Conservation (phyloP, 2,888 invertebrate species). For the Sminthurinus aureus region DNA sequence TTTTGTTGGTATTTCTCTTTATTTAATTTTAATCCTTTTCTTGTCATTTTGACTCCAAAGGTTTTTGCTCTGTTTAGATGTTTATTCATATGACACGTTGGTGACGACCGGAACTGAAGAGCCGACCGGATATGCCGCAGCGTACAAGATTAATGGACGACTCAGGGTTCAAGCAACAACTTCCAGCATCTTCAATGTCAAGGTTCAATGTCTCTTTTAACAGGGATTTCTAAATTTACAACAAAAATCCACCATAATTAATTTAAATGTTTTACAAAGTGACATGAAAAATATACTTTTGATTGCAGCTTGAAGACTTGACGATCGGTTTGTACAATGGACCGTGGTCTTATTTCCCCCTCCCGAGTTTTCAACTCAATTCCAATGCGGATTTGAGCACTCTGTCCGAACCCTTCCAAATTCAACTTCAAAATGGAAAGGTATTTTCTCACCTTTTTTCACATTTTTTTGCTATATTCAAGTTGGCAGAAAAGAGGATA, state of each 20-base stretch:
- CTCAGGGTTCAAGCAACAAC: conserved; percentile 51
- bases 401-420: conserved; percentile 54
- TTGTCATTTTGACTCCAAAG: too few relatives aligned
- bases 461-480: conserved; percentile 1
- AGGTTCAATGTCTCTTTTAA: conserved; percentile 40
- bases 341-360: conserved; percentile 58
- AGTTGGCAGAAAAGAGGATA: background rate
- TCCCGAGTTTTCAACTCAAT: conserved; percentile 49
- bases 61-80: conserved; percentile 18
- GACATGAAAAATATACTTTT: background rate
- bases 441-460: conserved; percentile 35
- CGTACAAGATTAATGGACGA: conserved; percentile 53
- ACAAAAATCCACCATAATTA: too few relatives aligned
- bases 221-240: too few relatives aligned
- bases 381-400: conserved; percentile 48
- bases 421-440: conserved; percentile 55
- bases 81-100: conserved; percentile 53
- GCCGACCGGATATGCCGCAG: conserved; percentile 52
- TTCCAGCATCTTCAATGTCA: conserved; percentile 46
- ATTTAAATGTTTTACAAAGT: background rate
- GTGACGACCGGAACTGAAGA: conserved; percentile 55
- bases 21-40: too few relatives aligned
- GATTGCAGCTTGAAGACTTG: conserved; percentile 53
- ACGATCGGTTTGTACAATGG: conserved; percentile 58
- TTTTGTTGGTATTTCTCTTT: too few relatives aligned